A percentile compares a stretch with the other conserved stretches of the same genome.
These are phyloP conservation scores for Vanacampus margaritifer DNA, from an alignment of 2,113 vertebrate genomes.

Conservation along the genomic window DNA sequence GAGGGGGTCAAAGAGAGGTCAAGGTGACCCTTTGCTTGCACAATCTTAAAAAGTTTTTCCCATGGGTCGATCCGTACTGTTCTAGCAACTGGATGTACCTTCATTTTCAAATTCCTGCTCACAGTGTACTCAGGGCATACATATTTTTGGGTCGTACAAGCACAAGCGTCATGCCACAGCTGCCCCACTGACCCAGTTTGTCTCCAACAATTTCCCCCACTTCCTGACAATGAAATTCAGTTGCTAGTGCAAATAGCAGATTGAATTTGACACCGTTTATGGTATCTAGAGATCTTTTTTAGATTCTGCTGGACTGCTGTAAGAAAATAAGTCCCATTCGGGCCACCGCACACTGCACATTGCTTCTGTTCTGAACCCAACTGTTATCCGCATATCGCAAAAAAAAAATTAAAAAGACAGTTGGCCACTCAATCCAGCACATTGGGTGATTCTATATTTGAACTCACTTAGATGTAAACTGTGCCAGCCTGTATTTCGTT, in stretches of 20 bases:
- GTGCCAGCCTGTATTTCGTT: no score
- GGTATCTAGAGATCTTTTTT: background rate
- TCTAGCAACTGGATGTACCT: background rate
- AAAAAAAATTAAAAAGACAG: background rate
- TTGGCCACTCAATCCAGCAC: no score
- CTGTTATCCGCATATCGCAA: no score
- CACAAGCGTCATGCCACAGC: background rate
- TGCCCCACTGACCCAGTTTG: conserved; percentile 6
- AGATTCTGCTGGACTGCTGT: background rate
- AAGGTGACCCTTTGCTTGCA: conserved; percentile 1
- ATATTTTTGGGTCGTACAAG: background rate
- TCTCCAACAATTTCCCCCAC: background rate
- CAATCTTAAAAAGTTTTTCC: conserved; percentile 1
- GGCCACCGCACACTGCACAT: no score
- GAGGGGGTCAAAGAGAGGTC: background rate
- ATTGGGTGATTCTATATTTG: no score
- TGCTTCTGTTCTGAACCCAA: no score
- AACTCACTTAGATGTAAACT: no score
- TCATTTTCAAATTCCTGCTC: background rate
- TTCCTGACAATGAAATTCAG: background rate
- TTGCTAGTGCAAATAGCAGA: background rate
- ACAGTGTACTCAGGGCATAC: background rate
- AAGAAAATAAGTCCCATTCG: background rate
- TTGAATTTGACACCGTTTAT: background rate
- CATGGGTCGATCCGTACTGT: background rate